A percentile compares a stretch with the other conserved stretches of the same genome.
phyloP scores from a whole-genome alignment of 2,888 invertebrate genomes.

The Habroteleia sp. region DNA sequence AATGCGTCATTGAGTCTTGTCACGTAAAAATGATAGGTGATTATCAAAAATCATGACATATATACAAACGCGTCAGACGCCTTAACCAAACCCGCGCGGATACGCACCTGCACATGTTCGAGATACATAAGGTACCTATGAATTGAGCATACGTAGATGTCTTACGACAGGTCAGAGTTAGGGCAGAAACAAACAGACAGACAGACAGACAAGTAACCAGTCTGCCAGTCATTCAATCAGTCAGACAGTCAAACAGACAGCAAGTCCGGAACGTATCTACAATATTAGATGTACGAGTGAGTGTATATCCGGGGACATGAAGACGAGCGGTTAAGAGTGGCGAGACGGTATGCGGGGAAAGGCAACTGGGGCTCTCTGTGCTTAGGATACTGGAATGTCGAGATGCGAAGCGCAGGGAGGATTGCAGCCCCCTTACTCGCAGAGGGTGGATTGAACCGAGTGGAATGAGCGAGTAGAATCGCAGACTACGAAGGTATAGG shows the following conservation, averaged over 20 bases:
- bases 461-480: conserved; percentile 75
- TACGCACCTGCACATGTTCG: conserved; percentile 58
- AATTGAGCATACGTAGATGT: conserved; percentile 35
- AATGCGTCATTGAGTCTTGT: conserved; percentile 42
- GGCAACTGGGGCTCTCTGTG: conserved; percentile 58
- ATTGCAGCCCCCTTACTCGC: conserved; percentile 74
- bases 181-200: conserved; percentile 23
- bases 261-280: conserved; percentile 74
- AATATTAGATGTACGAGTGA: conserved; percentile 78
- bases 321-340: conserved; percentile 52
- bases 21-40: conserved; percentile 62
- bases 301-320: conserved; percentile 63
- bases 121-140: conserved; percentile 33
- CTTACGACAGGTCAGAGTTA: conserved; percentile 25
- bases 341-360: conserved; percentile 39
- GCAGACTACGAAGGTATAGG: conserved; percentile 74
- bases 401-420: conserved; percentile 75
- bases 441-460: conserved; percentile 71
- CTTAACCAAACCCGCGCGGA: conserved; percentile 36
- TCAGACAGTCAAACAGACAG: conserved; percentile 62
- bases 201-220: conserved; percentile 27
- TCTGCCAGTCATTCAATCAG: conserved; percentile 7
- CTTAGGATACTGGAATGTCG: conserved; percentile 62
- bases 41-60: conserved; percentile 59
- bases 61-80: conserved; percentile 16